These are phyloP conservation scores for Pangasius djambal DNA, from an alignment of 2,797 vertebrate genomes.

Conservation along the genomic window DNA sequence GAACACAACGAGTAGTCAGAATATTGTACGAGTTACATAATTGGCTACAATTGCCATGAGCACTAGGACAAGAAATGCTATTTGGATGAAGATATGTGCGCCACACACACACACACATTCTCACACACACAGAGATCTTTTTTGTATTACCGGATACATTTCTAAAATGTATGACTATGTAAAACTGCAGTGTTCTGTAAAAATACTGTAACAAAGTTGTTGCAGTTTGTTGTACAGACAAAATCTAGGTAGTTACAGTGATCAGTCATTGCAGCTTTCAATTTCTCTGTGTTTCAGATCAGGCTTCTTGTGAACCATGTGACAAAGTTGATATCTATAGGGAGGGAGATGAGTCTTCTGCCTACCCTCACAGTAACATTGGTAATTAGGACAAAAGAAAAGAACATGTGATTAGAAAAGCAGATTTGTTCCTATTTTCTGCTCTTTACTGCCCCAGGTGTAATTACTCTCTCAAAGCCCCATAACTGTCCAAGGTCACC, in stretches of 20 bases:
- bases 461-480: conserved; percentile 49
- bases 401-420: conserved; percentile 26
- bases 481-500: conserved; percentile 29
- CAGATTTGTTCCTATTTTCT: conserved; percentile 43
- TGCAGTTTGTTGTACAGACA: neutral
- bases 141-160: neutral
- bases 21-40: conserved; percentile 9
- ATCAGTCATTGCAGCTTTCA: conserved; percentile 29
- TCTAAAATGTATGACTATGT: neutral
- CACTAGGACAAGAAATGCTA: neutral
- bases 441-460: conserved; percentile 29
- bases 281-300: conserved; percentile 28
- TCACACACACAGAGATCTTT: neutral
- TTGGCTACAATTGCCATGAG: conserved; percentile 9
- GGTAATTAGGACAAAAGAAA: conserved; percentile 49
- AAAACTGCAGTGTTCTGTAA: neutral
- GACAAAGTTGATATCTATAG: conserved; percentile 32
- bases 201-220: neutral
- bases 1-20: conserved; percentile 4
- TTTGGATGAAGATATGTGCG: neutral
- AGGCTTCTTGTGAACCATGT: conserved; percentile 9
- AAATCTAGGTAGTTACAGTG: conserved; percentile 26
- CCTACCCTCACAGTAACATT: conserved; percentile 23
- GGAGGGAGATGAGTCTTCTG: conserved; percentile 26
- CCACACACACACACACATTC: neutral